Conservation (phyloP, 2,888 invertebrate species). For the Pandemis corylana region DNA sequence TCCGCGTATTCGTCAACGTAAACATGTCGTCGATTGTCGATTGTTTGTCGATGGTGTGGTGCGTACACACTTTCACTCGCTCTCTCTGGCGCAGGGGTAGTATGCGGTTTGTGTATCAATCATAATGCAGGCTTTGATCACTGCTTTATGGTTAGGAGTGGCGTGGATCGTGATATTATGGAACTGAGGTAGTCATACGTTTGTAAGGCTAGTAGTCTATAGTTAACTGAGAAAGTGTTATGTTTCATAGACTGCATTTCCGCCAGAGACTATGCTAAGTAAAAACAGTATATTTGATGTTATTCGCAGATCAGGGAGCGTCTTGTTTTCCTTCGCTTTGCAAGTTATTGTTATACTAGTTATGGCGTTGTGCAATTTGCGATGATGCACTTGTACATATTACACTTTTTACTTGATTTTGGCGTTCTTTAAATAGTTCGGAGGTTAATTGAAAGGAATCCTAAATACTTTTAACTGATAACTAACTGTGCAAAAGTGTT, state of each 20-base stretch:
- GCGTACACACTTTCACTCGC: conserved; percentile 30
- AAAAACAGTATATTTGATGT: too few species aligned
- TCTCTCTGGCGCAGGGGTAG: conserved; percentile 40
- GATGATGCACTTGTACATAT: too few species aligned
- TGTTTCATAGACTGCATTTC: not conserved
- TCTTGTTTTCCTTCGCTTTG: too few species aligned
- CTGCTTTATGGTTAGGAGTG: conserved; percentile 9
- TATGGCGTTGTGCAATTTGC: too few species aligned
- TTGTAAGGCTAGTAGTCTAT: not conserved
- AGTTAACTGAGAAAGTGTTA: not conserved
- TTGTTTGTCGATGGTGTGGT: conserved; percentile 31
- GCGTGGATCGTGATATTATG: not conserved
- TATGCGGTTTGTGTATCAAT: conserved; percentile 32
- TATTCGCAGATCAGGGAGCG: too few species aligned
- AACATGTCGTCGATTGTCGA: conserved; percentile 28
- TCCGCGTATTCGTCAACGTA: conserved; percentile 15
- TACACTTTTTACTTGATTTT: too few species aligned
- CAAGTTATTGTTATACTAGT: too few species aligned
- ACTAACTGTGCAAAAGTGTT: too few species aligned
- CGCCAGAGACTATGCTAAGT: not conserved
- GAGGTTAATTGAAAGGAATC: too few species aligned
- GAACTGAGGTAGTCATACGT: not conserved
- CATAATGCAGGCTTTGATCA: conserved; percentile 8
- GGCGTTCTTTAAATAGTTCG: too few species aligned
- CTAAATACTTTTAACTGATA: too few species aligned